Percentiles rank a stretch among this genome's conserved stretches.
These are phyloP conservation scores for Xestia sexstrigata DNA, from an alignment of 2,888 invertebrate species.

Conservation along the genomic window DNA sequence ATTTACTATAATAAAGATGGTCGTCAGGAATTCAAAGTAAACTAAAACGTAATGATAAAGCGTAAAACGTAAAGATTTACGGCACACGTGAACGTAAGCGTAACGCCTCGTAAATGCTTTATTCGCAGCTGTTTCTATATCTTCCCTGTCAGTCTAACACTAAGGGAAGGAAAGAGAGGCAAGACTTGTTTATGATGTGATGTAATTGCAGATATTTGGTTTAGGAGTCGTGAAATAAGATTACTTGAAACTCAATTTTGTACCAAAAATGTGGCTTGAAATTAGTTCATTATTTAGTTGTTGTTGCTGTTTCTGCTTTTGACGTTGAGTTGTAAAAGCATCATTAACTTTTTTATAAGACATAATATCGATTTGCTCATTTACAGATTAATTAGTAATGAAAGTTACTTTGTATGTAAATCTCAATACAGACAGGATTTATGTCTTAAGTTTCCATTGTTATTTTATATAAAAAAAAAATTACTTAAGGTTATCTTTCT, in stretches of 20 bases:
- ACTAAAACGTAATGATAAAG: conserved; percentile 58
- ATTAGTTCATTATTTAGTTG: conserved; percentile 9
- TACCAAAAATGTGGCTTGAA: conserved; percentile 22
- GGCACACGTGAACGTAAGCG: conserved; percentile 55
- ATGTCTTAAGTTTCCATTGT: neutral
- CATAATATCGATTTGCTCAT: neutral
- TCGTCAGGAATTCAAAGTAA: conserved; percentile 52
- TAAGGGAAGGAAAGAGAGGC: conserved; percentile 29
- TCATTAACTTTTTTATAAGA: neutral
- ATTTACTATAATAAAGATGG: conserved; percentile 36
- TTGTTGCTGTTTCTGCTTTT: neutral
- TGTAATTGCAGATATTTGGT: conserved; percentile 59
- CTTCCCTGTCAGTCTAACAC: conserved; percentile 29
- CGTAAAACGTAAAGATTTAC: conserved; percentile 62
- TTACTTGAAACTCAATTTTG: conserved; percentile 54
- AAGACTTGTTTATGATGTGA: conserved; percentile 55
- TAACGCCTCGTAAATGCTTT: conserved; percentile 62
- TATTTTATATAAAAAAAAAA: neutral
- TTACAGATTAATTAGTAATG: neutral
- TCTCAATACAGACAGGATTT: neutral
- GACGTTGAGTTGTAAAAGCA: conserved; percentile 10
- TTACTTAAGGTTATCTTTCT: neutral
- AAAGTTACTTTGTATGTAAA: neutral
- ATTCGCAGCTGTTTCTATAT: conserved; percentile 50
- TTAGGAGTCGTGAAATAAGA: conserved; percentile 56